These are phyloP conservation scores for Crotalus helleri DNA, from an alignment of 2,113 vertebrate species.

Conservation along the genomic window DNA sequence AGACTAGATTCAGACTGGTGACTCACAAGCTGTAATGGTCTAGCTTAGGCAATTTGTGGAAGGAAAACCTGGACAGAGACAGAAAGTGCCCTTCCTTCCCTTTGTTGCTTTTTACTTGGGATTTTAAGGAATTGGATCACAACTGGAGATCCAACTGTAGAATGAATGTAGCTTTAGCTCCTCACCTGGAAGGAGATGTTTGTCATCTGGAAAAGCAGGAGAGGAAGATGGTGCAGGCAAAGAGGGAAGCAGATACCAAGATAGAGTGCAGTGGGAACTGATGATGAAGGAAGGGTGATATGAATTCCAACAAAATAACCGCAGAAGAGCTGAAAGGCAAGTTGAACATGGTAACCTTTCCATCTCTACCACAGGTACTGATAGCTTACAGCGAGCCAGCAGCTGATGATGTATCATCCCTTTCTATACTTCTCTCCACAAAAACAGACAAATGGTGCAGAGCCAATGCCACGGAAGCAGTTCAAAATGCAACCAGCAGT, in stretches of 20 bases:
- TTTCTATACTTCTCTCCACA: neutral
- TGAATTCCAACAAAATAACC: neutral
- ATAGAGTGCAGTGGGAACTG: neutral
- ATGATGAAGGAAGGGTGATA: neutral
- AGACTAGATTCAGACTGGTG: neutral
- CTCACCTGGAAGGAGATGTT: neutral
- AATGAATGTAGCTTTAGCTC: neutral
- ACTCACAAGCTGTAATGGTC: neutral
- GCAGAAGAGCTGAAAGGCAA: neutral
- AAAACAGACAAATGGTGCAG: neutral
- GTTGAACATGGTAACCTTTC: neutral
- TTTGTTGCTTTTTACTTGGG: neutral
- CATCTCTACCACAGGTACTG: neutral
- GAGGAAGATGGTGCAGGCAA: neutral
- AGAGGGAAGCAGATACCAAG: neutral
- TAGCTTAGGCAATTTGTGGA: neutral
- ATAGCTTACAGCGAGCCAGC: neutral
- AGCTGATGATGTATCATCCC: neutral
- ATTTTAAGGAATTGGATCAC: neutral
- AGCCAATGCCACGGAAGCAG: neutral
- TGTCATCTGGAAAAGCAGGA: neutral
- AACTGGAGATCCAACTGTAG: neutral
- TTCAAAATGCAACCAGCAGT: neutral
- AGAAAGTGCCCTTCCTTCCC: neutral
- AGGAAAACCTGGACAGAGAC: neutral